These are phyloP conservation scores for Saccopteryx leptura DNA, from an alignment of 2,113 vertebrate genomes.

Conservation along the genomic window DNA sequence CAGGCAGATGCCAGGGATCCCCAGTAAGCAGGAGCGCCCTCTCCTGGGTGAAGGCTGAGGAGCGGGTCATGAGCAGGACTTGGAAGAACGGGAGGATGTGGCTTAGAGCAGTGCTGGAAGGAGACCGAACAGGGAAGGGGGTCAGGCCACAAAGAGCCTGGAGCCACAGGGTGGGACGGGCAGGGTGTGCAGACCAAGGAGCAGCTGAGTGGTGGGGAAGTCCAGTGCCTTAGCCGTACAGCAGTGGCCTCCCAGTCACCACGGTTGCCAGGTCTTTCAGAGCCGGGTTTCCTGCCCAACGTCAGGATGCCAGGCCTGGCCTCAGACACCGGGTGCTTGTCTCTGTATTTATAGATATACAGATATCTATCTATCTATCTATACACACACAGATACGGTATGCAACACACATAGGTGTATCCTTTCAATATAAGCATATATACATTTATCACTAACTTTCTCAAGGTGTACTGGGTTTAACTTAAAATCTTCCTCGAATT, in stretches of 20 bases:
- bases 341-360: no score
- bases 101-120: background rate
- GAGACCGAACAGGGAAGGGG: background rate
- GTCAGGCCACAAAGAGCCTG: background rate
- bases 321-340: no score
- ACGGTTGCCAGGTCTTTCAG: background rate
- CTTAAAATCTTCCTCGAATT: background rate
- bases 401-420: no score
- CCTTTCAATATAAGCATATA: background rate
- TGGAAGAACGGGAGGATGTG: background rate
- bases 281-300: accelerated
- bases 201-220: background rate
- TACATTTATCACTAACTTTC: background rate
- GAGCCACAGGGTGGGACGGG: background rate
- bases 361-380: background rate
- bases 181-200: background rate
- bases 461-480: background rate
- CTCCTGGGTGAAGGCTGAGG: background rate
- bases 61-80: background rate
- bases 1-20: background rate
- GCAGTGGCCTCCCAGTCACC: background rate
- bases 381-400: background rate
- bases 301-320: background rate
- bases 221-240: accelerated
- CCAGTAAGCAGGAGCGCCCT: background rate